phyloP scores from a whole-genome alignment of 2,797 vertebrate genomes.

The Phalanger gymnotis region DNA sequence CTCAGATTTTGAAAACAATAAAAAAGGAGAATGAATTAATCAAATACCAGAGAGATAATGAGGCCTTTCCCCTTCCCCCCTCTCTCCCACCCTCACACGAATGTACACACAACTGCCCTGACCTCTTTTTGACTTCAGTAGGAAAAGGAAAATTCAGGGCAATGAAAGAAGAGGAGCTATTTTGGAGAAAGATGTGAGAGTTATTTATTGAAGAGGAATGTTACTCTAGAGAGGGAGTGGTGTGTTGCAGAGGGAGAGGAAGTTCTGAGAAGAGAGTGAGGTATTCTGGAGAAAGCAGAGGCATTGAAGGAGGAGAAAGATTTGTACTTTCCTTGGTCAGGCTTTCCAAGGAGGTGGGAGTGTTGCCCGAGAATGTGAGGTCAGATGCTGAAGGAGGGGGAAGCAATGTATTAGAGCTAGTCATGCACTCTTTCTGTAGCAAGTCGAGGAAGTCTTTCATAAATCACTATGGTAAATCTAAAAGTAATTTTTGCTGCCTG shows the following conservation, averaged over 20 bases:
- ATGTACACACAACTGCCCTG: neutral
- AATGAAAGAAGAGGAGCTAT: constrained; percentile 24
- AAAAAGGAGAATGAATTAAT: constrained; percentile 55
- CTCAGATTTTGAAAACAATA: constrained; percentile 63
- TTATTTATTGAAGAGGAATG: constrained; percentile 50
- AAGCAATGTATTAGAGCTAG: neutral
- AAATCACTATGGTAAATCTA: constrained; percentile 16
- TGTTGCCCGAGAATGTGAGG: constrained; percentile 28
- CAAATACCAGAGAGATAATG: constrained; percentile 65
- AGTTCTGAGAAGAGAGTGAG: constrained; percentile 28
- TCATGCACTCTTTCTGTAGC: constrained; percentile 13
- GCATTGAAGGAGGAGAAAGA: constrained; percentile 2
- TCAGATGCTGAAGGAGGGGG: neutral
- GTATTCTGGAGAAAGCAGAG: constrained; percentile 20
- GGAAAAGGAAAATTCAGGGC: constrained; percentile 56
- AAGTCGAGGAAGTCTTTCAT: constrained; percentile 47
- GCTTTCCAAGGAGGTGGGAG: constrained; percentile 8
- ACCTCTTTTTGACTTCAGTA: constrained; percentile 39
- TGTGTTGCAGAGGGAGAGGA: neutral
- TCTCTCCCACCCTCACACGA: neutral
- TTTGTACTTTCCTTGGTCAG: neutral
- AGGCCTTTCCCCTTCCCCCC: neutral
- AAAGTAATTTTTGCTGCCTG: constrained; percentile 9
- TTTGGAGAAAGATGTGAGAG: constrained; percentile 49
- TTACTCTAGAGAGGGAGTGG: neutral